phyloP scores from a whole-genome alignment of 2,888 invertebrate species.

The Chrysomela aeneicollis region DNA sequence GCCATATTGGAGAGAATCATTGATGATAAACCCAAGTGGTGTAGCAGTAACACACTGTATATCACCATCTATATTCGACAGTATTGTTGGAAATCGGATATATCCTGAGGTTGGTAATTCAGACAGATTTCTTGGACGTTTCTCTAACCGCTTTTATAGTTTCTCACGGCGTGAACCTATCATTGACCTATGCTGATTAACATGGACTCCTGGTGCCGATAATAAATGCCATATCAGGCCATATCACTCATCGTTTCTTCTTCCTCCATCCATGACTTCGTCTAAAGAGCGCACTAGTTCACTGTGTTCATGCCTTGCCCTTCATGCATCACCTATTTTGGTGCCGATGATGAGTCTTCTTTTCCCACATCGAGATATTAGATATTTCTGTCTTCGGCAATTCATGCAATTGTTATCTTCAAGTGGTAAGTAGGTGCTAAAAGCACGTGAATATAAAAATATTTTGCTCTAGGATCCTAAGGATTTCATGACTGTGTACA shows the following conservation, averaged over 20 bases:
- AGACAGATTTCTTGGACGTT: slow-evolving; percentile 3
- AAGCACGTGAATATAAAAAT: too few species aligned
- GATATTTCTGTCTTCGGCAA: too few species aligned
- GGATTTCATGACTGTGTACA: too few species aligned
- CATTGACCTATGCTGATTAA: slow-evolving; percentile 43
- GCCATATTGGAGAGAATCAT: too few species aligned
- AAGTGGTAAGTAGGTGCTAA: too few species aligned
- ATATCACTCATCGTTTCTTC: slow-evolving; percentile 19
- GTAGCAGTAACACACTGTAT: too few species aligned
- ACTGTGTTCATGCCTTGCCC: slow-evolving; percentile 1
- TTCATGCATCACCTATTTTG: background rate
- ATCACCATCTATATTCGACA: too few species aligned
- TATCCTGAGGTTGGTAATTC: background rate
- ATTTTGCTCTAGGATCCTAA: too few species aligned
- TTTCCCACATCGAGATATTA: too few species aligned
- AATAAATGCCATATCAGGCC: slow-evolving; percentile 37
- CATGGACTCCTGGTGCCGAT: slow-evolving; percentile 45
- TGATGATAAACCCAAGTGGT: too few species aligned
- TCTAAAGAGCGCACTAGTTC: background rate
- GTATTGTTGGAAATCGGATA: background rate
- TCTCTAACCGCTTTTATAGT: background rate
- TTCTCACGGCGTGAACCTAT: background rate
- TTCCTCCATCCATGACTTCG: background rate
- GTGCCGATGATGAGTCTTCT: background rate
- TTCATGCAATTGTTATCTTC: too few species aligned